Evolutionary conservation across 1,140 invertebrate species (phyloP).

Genomic region (Drosophila grimshawi): DNA sequence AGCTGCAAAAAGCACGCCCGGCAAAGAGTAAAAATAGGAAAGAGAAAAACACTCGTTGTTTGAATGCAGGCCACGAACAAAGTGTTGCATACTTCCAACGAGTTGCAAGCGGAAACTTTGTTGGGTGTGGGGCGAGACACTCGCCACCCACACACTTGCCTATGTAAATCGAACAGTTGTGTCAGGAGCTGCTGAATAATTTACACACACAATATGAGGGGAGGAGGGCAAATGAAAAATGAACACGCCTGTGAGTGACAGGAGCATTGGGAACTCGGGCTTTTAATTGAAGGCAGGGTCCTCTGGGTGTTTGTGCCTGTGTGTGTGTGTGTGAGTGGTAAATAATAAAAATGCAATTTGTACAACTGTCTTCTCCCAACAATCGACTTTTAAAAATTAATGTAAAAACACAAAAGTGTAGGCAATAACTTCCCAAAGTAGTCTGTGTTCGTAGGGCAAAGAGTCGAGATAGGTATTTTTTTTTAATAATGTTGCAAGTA

Average conservation of each 20-base stretch:
- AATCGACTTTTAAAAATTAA: slow-evolving; percentile 6
- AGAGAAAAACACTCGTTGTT: neutral
- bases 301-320: neutral
- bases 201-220: slow-evolving; percentile 45
- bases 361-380: slow-evolving; percentile 3
- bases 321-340: slow-evolving; percentile 26
- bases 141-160: slow-evolving; percentile 40
- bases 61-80: slow-evolving; percentile 18
- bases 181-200: slow-evolving; percentile 57
- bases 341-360: slow-evolving; percentile 62
- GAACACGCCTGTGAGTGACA: slow-evolving; percentile 35
- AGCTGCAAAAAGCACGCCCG: slow-evolving; percentile 4
- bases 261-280: slow-evolving; percentile 29
- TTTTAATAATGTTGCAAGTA: neutral
- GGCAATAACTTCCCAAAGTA: slow-evolving; percentile 23
- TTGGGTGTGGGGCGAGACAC: slow-evolving; percentile 22
- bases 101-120: slow-evolving; percentile 27
- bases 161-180: slow-evolving; percentile 75
- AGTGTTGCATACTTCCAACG: slow-evolving; percentile 39
- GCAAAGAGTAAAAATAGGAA: neutral
- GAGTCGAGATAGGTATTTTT: neutral
- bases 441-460: neutral
- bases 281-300: slow-evolving; percentile 61
- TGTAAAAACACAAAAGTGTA: neutral
- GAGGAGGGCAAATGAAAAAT: slow-evolving; percentile 35